phyloP scores from a whole-genome alignment of 2,888 invertebrate genomes.

The Amblyjoppa proteus region DNA sequence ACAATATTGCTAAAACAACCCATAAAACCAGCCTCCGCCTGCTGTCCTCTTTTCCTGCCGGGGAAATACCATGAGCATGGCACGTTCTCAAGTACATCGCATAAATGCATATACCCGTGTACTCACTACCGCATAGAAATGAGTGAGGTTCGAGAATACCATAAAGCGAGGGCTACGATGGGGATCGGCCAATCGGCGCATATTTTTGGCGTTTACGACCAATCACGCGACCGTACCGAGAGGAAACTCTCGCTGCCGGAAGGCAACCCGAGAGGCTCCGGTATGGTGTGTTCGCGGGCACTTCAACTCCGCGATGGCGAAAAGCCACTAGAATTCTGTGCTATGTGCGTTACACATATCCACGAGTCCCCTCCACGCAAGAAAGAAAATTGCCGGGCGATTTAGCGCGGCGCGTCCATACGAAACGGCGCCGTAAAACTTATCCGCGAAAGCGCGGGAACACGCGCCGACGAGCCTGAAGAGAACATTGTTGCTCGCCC shows the following conservation, averaged over 20 bases:
- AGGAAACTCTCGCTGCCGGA: conserved; percentile 46
- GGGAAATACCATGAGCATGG: conserved; percentile 44
- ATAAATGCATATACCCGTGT: neutral
- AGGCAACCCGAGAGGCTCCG: conserved; percentile 46
- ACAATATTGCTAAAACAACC: conserved; percentile 83
- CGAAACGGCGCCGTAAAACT: conserved; percentile 79
- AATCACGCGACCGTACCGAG: conserved; percentile 79
- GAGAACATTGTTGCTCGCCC: conserved; percentile 9
- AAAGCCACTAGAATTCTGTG: conserved; percentile 21
- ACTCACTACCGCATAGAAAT: conserved; percentile 27
- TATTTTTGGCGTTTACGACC: conserved; percentile 84
- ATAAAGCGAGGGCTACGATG: conserved; percentile 77
- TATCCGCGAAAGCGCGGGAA: conserved; percentile 53
- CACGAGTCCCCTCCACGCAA: conserved; percentile 13
- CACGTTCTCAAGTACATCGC: neutral
- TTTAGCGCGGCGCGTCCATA: conserved; percentile 76
- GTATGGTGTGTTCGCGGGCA: conserved; percentile 11
- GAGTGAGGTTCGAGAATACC: conserved; percentile 68
- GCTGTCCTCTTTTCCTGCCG: neutral
- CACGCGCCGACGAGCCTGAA: neutral
- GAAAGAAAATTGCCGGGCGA: conserved; percentile 82
- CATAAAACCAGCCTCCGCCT: conserved; percentile 76
- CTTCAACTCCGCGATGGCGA: conserved; percentile 38
- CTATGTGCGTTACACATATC: conserved; percentile 6
- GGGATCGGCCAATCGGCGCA: conserved; percentile 81